These are phyloP conservation scores for Holothuria scabra DNA, from an alignment of 53 echinoderm and acorn worm genomes.

Conservation along the genomic window DNA sequence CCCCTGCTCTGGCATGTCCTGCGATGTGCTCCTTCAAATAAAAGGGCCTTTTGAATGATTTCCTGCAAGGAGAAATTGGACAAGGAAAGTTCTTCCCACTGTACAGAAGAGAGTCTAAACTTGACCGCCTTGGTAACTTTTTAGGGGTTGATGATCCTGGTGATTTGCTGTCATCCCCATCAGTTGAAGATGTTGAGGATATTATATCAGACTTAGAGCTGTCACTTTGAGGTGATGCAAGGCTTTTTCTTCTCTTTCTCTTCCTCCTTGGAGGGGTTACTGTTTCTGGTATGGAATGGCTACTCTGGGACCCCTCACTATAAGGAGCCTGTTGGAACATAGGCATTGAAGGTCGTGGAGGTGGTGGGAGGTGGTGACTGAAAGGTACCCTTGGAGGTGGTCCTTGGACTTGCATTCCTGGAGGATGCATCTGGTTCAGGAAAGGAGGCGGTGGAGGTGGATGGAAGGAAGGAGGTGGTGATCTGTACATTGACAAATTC, in stretches of 20 bases:
- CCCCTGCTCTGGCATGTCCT: conserved; percentile 21
- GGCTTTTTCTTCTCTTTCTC: too few relatives aligned
- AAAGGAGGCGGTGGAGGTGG: conserved; percentile 48
- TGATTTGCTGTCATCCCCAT: conserved; percentile 17
- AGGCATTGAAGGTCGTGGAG: conserved; percentile 4
- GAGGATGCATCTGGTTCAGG: conserved; percentile 5
- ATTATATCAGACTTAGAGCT: background rate
- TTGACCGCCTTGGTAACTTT: background rate
- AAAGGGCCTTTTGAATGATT: conserved; percentile 35
- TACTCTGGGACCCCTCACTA: too few relatives aligned
- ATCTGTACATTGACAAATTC: conserved; percentile 10
- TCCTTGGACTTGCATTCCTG: background rate
- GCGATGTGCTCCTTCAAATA: conserved; percentile 42
- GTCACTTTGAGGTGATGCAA: too few relatives aligned
- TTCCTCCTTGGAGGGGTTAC: too few relatives aligned
- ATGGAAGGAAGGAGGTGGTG: conserved; percentile 41
- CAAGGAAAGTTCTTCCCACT: conserved; percentile 19
- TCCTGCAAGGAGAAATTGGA: conserved; percentile 41
- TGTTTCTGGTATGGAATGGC: too few relatives aligned
- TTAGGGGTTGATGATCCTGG: conserved; percentile 14
- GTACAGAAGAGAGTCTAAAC: background rate
- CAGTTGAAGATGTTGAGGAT: conserved; percentile 14
- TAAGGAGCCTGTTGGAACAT: too few relatives aligned
- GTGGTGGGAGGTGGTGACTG: background rate
- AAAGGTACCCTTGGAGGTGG: conserved; percentile 6